Conservation (phyloP, 1,140 invertebrate species). For the Telenomus remus region DNA sequence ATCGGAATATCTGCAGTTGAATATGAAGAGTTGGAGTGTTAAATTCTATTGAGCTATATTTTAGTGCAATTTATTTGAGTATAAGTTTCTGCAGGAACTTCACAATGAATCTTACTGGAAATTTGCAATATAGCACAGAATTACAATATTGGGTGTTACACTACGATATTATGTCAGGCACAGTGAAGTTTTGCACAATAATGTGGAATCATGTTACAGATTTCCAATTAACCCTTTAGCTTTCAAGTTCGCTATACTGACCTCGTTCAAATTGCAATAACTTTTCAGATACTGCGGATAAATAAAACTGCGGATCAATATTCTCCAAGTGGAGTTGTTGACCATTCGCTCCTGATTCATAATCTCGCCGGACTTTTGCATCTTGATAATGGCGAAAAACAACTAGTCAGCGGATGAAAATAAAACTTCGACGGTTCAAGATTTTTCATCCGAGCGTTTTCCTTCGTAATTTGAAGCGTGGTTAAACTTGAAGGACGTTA, state of each 20-base stretch:
- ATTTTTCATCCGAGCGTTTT: too few species aligned
- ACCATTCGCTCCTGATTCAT: too few species aligned
- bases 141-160: conserved; percentile 1
- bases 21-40: too few species aligned
- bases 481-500: too few species aligned
- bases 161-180: not conserved
- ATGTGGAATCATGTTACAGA: conserved; percentile 2
- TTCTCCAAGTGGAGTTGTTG: too few species aligned
- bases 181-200: not conserved
- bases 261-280: not conserved
- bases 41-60: too few species aligned
- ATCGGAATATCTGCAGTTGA: too few species aligned
- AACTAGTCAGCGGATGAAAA: too few species aligned
- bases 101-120: not conserved
- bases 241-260: not conserved
- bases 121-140: not conserved
- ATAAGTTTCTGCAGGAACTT: not conserved
- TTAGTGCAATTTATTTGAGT: not conserved
- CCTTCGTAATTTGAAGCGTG: too few species aligned
- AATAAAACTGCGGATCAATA: not conserved
- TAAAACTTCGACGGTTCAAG: too few species aligned
- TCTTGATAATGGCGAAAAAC: too few species aligned
- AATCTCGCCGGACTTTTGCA: too few species aligned
- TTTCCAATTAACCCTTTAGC: conserved; percentile 1
- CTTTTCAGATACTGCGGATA: not conserved